phyloP scores from a whole-genome alignment of 1,140 invertebrate species.

The silkworm (Bombyx mori) region DNA sequence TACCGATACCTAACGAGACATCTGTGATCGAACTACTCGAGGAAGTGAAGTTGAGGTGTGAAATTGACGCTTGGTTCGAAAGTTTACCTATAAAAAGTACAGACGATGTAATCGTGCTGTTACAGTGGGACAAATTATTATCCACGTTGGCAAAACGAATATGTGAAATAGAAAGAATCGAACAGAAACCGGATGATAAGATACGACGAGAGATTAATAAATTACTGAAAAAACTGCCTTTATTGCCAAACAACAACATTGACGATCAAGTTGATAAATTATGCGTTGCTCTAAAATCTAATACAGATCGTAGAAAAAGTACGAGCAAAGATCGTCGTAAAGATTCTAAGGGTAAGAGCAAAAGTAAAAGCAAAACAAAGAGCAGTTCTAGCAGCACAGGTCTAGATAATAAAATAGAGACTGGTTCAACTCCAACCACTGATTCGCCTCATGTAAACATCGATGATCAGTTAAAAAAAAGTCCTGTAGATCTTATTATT shows the following conservation, averaged over 20 bases:
- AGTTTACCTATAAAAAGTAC: conserved; percentile 24
- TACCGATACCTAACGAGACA: conserved; percentile 27
- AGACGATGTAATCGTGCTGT: conserved; percentile 13
- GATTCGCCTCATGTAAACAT: too few species aligned
- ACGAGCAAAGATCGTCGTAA: background rate
- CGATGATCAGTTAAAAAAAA: background rate
- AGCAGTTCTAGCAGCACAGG: background rate
- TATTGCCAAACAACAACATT: conserved; percentile 18
- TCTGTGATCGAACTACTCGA: conserved; percentile 29
- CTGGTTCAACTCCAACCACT: too few species aligned
- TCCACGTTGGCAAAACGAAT: conserved; percentile 29
- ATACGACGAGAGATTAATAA: conserved; percentile 33
- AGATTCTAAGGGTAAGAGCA: background rate
- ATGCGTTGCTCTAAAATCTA: conserved; percentile 10
- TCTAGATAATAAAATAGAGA: too few species aligned
- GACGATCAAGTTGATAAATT: conserved; percentile 22
- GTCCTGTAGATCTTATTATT: conserved; percentile 16
- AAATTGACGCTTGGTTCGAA: conserved; percentile 37
- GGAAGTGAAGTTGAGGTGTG: conserved; percentile 34
- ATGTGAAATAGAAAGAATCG: conserved; percentile 27
- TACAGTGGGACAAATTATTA: conserved; percentile 32
- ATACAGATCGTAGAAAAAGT: background rate
- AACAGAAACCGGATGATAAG: conserved; percentile 14
- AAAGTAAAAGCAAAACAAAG: conserved; percentile 6
- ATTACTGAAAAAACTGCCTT: conserved; percentile 29